phyloP scores from a whole-genome alignment of 2,888 invertebrate genomes.

The Torymus auratus region DNA sequence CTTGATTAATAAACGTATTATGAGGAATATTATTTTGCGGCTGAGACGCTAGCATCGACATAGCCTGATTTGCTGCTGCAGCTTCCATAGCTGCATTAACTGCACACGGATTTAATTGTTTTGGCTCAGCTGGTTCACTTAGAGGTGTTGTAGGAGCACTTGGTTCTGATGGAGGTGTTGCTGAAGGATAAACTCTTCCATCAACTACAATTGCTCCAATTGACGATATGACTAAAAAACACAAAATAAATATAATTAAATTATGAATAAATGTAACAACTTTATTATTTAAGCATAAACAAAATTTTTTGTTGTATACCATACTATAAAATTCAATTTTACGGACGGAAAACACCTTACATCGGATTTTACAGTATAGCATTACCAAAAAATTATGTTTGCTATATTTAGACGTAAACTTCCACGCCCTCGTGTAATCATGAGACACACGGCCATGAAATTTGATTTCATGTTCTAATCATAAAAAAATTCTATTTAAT shows the following conservation, averaged over 20 bases:
- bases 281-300: not conserved
- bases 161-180: constrained; percentile 73
- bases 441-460: no score
- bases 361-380: no score
- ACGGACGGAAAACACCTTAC: no score
- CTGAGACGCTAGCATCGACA: constrained; percentile 22
- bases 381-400: no score
- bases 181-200: constrained; percentile 85
- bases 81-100: constrained; percentile 18
- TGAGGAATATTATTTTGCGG: constrained; percentile 34
- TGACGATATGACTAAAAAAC: constrained; percentile 82
- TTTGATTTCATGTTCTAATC: no score
- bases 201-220: constrained; percentile 91
- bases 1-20: constrained; percentile 45
- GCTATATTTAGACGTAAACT: no score
- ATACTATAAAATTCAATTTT: no score
- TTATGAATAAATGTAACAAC: not conserved
- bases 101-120: constrained; percentile 46
- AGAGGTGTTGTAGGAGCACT: constrained; percentile 71
- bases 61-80: constrained; percentile 1
- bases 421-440: no score
- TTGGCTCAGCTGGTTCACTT: constrained; percentile 59
- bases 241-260: constrained; percentile 11
- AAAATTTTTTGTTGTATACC: no score
- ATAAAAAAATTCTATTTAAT: constrained; percentile 27